Conservation (phyloP, 2,797 vertebrate genomes). For the Micromesistius poutassou region DNA sequence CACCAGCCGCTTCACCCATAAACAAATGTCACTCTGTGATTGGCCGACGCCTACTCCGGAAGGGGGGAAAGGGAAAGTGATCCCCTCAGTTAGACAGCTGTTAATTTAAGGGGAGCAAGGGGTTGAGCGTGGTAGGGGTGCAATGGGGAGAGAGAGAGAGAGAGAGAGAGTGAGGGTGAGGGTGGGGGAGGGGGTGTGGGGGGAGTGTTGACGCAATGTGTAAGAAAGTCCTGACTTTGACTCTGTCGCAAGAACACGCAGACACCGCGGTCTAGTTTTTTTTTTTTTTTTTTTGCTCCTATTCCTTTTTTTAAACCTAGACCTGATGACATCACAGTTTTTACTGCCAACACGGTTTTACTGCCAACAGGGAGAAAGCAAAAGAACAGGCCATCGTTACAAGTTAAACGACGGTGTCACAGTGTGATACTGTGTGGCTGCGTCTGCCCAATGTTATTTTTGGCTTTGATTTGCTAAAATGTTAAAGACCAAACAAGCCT, state of each 20-base stretch:
- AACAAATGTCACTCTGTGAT: constrained; percentile 42
- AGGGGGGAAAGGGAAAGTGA: constrained; percentile 15
- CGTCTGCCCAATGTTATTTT: too few relatives aligned
- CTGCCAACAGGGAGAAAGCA: too few relatives aligned
- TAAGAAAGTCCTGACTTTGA: constrained; percentile 17
- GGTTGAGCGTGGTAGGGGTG: not conserved
- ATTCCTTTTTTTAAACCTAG: too few relatives aligned
- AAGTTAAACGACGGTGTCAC: too few relatives aligned
- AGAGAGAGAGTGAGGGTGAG: not conserved
- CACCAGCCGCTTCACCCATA: constrained; percentile 4
- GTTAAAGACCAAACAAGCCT: too few relatives aligned
- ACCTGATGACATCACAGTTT: too few relatives aligned
- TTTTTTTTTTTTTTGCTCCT: not conserved
- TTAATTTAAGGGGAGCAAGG: constrained; percentile 32
- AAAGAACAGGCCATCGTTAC: too few relatives aligned
- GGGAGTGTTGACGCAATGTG: constrained; percentile 35
- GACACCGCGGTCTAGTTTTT: not conserved
- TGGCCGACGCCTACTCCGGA: constrained; percentile 13
- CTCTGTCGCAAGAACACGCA: constrained; percentile 14
- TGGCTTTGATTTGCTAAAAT: too few relatives aligned
- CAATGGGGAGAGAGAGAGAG: not conserved
- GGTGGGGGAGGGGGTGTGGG: constrained; percentile 12
- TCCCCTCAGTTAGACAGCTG: constrained; percentile 36
- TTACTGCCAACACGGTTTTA: too few relatives aligned
- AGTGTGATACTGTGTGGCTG: too few relatives aligned